These are phyloP conservation scores for Sorex fumeus DNA, from an alignment of 2,113 vertebrate species.

Conservation along the genomic window DNA sequence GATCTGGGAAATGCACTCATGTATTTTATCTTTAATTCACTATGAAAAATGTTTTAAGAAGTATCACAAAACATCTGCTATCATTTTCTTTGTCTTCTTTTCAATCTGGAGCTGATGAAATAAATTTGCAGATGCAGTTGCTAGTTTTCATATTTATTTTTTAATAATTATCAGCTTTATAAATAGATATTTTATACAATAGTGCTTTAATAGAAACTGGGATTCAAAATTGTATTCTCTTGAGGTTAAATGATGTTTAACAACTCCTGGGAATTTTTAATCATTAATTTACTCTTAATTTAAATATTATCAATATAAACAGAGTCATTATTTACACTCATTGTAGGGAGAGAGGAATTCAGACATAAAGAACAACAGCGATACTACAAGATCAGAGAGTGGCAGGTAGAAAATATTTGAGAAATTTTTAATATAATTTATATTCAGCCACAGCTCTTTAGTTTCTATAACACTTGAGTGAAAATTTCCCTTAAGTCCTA, in stretches of 20 bases:
- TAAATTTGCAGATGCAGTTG: neutral
- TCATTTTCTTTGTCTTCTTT: constrained; percentile 58
- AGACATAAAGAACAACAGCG: constrained; percentile 52
- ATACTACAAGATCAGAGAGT: constrained; percentile 48
- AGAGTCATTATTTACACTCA: neutral
- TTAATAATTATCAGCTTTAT: neutral
- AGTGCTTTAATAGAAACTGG: neutral
- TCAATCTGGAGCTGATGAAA: neutral
- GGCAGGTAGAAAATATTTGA: constrained; percentile 59
- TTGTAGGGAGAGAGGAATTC: neutral
- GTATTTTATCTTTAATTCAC: constrained; percentile 63
- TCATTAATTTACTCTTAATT: constrained; percentile 17
- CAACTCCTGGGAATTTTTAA: neutral
- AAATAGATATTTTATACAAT: neutral
- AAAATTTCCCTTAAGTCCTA: constrained; percentile 72
- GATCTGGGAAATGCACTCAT: constrained; percentile 12
- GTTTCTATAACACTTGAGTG: constrained; percentile 49
- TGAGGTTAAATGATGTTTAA: neutral
- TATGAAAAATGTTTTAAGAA: constrained; percentile 47
- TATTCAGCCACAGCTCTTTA: constrained; percentile 64
- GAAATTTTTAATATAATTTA: constrained; percentile 68
- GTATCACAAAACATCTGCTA: constrained; percentile 54
- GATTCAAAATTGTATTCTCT: neutral
- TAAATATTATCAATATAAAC: neutral
- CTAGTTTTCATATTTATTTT: constrained; percentile 3